Percentiles rank a stretch among this genome's conserved stretches.
Conservation (phyloP, 2,888 invertebrate species). For the Drosophila yooni region DNA sequence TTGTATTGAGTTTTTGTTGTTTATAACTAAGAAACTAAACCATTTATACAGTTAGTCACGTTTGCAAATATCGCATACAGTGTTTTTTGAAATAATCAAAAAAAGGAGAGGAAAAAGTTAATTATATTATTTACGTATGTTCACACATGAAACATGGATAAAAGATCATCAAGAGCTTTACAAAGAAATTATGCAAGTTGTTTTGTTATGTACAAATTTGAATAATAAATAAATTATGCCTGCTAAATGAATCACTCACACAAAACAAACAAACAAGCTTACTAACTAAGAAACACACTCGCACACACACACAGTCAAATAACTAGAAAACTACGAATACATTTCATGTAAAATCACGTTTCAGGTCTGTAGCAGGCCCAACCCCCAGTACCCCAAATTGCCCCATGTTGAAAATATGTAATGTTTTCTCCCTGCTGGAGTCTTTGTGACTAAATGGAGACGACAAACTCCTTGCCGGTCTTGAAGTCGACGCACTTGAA, state of each 20-base stretch:
- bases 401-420: slow-evolving; percentile 15
- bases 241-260: slow-evolving; percentile 60
- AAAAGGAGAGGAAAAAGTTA: slow-evolving; percentile 34
- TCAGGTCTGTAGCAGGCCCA: slow-evolving; percentile 36
- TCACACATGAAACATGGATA: slow-evolving; percentile 64
- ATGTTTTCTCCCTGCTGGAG: not conserved
- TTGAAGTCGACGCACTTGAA: slow-evolving; percentile 84
- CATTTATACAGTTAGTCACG: slow-evolving; percentile 61
- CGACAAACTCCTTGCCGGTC: slow-evolving; percentile 83
- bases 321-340: slow-evolving; percentile 69
- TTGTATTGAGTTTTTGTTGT: slow-evolving; percentile 15
- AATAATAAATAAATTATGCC: slow-evolving; percentile 74
- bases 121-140: slow-evolving; percentile 23
- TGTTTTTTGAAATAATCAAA: slow-evolving; percentile 80
- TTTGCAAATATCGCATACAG: slow-evolving; percentile 84
- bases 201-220: slow-evolving; percentile 66
- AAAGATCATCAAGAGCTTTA: slow-evolving; percentile 26
- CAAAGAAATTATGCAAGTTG: slow-evolving; percentile 46
- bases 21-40: slow-evolving; percentile 59
- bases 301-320: slow-evolving; percentile 26
- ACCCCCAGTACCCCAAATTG: not conserved
- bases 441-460: slow-evolving; percentile 72
- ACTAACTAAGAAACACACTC: slow-evolving; percentile 16
- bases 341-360: slow-evolving; percentile 72
- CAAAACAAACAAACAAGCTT: slow-evolving; percentile 47